Conservation (phyloP, 2,113 vertebrate genomes). For the Melospiza georgiana region DNA sequence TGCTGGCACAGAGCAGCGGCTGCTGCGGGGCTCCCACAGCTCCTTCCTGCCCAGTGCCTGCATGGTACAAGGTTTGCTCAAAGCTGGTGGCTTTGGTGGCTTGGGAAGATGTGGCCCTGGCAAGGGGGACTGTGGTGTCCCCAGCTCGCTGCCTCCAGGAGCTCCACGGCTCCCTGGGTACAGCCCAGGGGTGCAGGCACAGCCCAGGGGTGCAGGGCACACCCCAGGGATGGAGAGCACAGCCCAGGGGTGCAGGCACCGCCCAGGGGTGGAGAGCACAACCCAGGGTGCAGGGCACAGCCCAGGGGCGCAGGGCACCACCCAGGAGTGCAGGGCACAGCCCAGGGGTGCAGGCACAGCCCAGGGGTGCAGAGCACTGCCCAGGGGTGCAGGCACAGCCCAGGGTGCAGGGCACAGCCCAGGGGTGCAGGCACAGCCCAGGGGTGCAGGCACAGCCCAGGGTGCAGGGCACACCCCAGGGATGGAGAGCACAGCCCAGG, state of each 20-base stretch:
- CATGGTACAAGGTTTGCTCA: neutral
- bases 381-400: neutral
- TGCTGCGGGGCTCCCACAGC: rapidly evolving
- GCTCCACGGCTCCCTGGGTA: rapidly evolving
- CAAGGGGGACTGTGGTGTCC: rapidly evolving
- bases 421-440: neutral
- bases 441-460: no score
- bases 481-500: neutral
- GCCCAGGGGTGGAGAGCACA: neutral
- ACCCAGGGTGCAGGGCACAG: neutral
- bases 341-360: neutral
- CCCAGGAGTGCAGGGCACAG: neutral
- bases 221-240: neutral
- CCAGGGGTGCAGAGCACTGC: neutral
- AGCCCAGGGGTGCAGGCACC: neutral
- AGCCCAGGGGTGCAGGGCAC: neutral
- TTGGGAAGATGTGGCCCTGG: neutral
- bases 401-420: neutral
- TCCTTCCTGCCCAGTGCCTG: neutral
- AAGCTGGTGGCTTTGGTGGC: neutral
- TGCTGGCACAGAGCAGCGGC: rapidly evolving
- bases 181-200: neutral
- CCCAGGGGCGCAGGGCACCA: neutral
- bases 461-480: neutral
- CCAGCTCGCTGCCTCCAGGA: neutral